Evolutionary conservation across 92 coral and sea anemone species (phyloP).

Genomic region (Porites evermanni): DNA sequence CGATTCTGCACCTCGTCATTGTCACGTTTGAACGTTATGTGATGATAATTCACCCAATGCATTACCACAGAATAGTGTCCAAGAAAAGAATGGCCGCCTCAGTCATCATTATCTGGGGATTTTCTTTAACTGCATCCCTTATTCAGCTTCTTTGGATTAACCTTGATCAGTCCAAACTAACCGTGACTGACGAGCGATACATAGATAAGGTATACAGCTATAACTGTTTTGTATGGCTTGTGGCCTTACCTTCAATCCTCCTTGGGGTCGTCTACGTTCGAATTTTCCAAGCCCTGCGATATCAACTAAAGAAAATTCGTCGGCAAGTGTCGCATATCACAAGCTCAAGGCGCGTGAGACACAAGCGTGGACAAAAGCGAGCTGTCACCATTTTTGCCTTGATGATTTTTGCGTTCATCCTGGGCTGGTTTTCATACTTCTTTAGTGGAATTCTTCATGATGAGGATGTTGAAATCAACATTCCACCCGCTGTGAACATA

Average conservation of each 20-base stretch:
- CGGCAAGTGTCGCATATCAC: constrained; percentile 57
- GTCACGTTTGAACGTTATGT: constrained; percentile 76
- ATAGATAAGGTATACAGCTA: constrained; percentile 69
- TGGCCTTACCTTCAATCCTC: constrained; percentile 47
- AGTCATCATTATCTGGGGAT: constrained; percentile 55
- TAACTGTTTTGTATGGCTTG: constrained; percentile 63
- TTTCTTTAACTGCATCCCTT: constrained; percentile 52
- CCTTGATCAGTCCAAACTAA: constrained; percentile 8
- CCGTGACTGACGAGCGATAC: not conserved
- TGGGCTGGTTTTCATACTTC: constrained; percentile 78
- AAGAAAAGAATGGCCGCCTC: constrained; percentile 31
- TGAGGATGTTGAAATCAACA: constrained; percentile 17
- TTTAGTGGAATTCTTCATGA: constrained; percentile 53
- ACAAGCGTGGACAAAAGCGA: constrained; percentile 54
- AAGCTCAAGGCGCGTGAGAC: constrained; percentile 24
- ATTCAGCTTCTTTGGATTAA: constrained; percentile 73
- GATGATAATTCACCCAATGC: constrained; percentile 81
- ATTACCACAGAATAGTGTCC: constrained; percentile 58
- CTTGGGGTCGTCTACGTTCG: constrained; percentile 62
- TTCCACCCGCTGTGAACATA: constrained; percentile 41
- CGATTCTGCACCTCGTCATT: constrained; percentile 67
- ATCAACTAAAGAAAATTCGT: constrained; percentile 67
- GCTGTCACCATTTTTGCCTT: constrained; percentile 70
- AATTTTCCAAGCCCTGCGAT: constrained; percentile 58
- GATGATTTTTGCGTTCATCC: constrained; percentile 66